Percentiles rank a stretch among this genome's conserved stretches.
Evolutionary conservation across 2,113 vertebrate genomes (phyloP).

Genomic region (Rhinolophus sinicus): DNA sequence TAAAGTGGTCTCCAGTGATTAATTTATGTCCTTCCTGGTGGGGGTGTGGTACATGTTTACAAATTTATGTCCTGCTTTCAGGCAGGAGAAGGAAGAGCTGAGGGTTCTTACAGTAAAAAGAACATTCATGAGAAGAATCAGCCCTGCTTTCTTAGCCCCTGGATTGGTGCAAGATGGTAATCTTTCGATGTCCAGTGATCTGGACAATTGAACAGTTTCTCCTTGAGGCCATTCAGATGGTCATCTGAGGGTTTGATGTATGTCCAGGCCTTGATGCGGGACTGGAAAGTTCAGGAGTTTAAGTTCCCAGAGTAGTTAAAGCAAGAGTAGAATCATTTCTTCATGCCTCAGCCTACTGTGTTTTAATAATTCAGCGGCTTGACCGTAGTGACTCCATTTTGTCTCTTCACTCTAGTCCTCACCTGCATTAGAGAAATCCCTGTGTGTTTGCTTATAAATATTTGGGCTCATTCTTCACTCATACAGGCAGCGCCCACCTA

Average conservation of each 20-base stretch:
- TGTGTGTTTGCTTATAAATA: neutral
- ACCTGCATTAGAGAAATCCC: neutral
- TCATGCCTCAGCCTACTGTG: too few species aligned
- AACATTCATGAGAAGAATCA: neutral
- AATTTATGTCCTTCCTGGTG: neutral
- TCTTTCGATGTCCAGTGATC: neutral
- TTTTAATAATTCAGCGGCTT: too few species aligned
- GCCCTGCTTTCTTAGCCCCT: neutral
- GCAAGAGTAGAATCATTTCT: neutral
- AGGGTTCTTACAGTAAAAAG: neutral
- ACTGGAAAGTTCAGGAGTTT: too few species aligned
- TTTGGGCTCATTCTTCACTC: neutral
- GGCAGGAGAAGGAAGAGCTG: neutral
- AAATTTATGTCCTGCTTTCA: neutral
- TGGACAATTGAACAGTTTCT: neutral
- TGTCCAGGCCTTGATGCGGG: neutral
- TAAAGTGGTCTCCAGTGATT: neutral
- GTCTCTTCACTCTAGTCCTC: neutral
- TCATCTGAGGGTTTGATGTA: neutral
- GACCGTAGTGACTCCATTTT: neutral
- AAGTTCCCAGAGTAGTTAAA: too few species aligned
- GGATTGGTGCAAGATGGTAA: neutral
- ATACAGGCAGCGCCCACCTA: rapidly evolving
- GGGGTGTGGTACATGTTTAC: neutral
- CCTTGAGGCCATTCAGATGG: neutral